These are phyloP conservation scores for Pocillopora damicornis DNA, from an alignment of 64 coral and sea anemone genomes.

Conservation along the genomic window DNA sequence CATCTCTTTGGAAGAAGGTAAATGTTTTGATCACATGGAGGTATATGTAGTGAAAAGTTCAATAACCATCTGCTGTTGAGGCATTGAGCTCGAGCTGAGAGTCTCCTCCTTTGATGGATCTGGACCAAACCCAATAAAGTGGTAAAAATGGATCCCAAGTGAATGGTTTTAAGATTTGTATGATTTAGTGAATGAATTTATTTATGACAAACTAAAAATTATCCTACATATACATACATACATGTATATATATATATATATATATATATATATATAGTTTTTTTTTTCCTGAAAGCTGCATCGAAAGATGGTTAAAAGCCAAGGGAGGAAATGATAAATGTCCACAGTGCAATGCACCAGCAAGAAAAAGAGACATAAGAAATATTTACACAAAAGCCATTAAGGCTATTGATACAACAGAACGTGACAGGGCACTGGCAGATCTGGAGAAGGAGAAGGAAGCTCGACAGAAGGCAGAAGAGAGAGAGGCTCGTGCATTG, in stretches of 20 bases:
- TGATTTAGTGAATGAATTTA: too few relatives aligned
- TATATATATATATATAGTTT: background rate
- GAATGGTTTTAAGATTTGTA: too few relatives aligned
- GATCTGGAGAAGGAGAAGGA: constrained; percentile 80
- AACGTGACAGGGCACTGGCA: constrained; percentile 80
- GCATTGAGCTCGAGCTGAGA: too few relatives aligned
- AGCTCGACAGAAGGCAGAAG: constrained; percentile 68
- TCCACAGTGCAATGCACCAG: constrained; percentile 95
- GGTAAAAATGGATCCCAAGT: too few relatives aligned
- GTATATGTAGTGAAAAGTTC: too few relatives aligned
- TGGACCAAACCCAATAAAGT: too few relatives aligned
- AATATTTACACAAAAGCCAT: constrained; percentile 96
- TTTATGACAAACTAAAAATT: too few relatives aligned
- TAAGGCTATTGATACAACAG: constrained; percentile 85
- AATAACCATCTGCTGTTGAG: too few relatives aligned
- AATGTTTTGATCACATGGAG: background rate
- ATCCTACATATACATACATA: too few relatives aligned
- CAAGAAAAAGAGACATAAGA: constrained; percentile 70
- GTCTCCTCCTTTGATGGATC: too few relatives aligned
- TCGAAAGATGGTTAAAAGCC: constrained; percentile 86
- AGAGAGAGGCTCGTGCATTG: constrained; percentile 84
- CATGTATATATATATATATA: too few relatives aligned
- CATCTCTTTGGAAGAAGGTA: constrained; percentile 78
- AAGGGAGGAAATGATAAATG: constrained; percentile 82
- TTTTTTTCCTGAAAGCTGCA: constrained; percentile 65